Base-by-base conservation (phyloP, 92 coral and sea anemone genomes). In the Umimayanthus kanabou region DNA sequence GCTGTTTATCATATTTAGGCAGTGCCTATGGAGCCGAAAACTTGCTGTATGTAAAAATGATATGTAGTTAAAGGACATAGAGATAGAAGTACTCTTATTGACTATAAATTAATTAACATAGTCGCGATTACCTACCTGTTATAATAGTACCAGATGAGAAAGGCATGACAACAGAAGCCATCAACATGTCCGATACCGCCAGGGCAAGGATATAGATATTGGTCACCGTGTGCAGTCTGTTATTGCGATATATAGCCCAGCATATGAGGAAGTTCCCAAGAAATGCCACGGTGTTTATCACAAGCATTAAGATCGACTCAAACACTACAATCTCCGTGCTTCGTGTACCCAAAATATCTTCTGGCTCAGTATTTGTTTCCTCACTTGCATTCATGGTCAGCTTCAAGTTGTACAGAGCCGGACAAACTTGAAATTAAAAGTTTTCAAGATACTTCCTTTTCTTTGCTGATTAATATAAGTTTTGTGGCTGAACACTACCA, bases 201-300 rank as follows among this genome's bases (percentile, higher is more conserved):
- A 82, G 76, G 26, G 85, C n/a, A 20, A 82, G 85, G 8, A 66
- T 82, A 37, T 82, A 82, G n/a, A 66, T 40, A 64, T 82, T 82
- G 22, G 76, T 70, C 39, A 82, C 85, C 33, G 75, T 82, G 33
- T 82, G 85, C 29, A 82, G 76, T 66, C 85, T 11, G 2, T 28
- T 82, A 40, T 39, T 66, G 61, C 85, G 85, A 64, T 64, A 25
- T 82, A 82, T 82, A 39, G 61, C 85, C 85, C 71, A 82, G 61
- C 85, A 82, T 13, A 82, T 65, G 61, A 64, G 39, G 61, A 66
- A 82, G 49, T 82, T 82, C 57, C 76, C 85, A 4, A 66, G 2
- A 66, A 65, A 40, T 29, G 85, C 85, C 57, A 39, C 39, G 0
- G 33, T 0, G 23, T 82, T 64, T 39, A 82, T 66, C 2, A 43